A percentile compares a stretch with the other conserved stretches of the same genome.
Evolutionary conservation across 2,888 invertebrate genomes (phyloP).

Genomic region (Pristionchus exspectatus): DNA sequence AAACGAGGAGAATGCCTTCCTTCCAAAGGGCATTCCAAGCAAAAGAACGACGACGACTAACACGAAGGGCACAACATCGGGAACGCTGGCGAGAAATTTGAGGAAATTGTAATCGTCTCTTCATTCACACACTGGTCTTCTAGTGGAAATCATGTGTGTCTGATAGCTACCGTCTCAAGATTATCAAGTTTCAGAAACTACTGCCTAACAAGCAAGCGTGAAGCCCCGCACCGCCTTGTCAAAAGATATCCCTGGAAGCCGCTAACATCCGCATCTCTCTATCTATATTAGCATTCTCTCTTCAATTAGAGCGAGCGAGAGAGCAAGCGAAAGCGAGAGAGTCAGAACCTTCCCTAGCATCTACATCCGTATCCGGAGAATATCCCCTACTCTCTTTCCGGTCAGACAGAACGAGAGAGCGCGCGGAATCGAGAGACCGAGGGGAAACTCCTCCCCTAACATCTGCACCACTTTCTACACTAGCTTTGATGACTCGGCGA

Average conservation of each 20-base stretch:
- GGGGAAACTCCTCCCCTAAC: neutral
- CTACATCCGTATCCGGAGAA: neutral
- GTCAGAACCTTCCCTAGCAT: too few species aligned
- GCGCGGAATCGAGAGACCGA: neutral
- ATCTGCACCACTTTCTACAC: neutral
- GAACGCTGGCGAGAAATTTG: neutral
- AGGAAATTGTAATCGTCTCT: too few species aligned
- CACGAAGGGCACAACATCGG: slow-evolving; percentile 20
- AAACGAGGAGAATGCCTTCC: neutral
- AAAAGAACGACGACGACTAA: neutral
- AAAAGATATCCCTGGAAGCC: neutral
- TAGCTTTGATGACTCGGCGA: neutral
- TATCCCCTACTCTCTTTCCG: neutral
- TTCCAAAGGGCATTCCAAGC: neutral
- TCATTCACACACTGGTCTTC: too few species aligned
- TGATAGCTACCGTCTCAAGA: too few species aligned
- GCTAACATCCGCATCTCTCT: neutral
- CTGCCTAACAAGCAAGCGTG: neutral
- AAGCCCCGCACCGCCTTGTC: neutral
- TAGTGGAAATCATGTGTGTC: too few species aligned
- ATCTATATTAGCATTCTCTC: neutral
- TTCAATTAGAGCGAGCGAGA: neutral
- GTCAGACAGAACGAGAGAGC: neutral
- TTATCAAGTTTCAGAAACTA: too few species aligned
- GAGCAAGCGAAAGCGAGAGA: neutral